phyloP scores from a whole-genome alignment of 2,113 vertebrate species.

The Sardina pilchardus region DNA sequence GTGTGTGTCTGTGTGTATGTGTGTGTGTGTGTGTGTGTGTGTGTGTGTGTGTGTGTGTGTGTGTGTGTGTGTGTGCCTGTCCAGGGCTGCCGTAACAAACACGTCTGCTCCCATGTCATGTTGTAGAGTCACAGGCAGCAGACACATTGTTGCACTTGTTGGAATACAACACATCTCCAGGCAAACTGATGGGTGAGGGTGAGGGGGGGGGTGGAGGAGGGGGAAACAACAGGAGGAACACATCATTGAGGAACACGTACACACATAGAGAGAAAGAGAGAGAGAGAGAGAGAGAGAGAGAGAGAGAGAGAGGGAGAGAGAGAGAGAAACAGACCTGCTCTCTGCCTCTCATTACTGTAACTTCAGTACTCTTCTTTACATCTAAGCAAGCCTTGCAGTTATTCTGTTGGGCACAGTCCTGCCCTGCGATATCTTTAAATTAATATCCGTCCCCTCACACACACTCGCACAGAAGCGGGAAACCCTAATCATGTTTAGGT shows the following conservation, averaged over 20 bases:
- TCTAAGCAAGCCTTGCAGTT: neutral
- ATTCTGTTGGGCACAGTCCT: neutral
- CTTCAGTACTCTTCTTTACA: neutral
- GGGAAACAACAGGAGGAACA: neutral
- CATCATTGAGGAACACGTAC: neutral
- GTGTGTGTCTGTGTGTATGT: neutral
- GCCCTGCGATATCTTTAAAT: neutral
- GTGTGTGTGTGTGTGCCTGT: neutral
- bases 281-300: neutral
- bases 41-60: neutral
- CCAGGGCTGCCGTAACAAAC: neutral
- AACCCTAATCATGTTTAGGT: neutral
- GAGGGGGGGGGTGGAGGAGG: neutral
- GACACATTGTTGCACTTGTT: slow-evolving; percentile 6
- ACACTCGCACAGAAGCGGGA: neutral
- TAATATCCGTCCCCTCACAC: too few relatives aligned
- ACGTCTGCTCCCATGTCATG: neutral
- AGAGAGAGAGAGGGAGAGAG: neutral
- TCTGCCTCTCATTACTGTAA: neutral
- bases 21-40: neutral
- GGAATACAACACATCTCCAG: neutral
- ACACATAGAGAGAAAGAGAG: neutral
- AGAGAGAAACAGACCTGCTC: neutral
- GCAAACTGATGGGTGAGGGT: neutral
- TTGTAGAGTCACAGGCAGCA: neutral